Evolutionary conservation across 2,888 invertebrate genomes (phyloP).

Genomic region (Drosophila prostipennis): DNA sequence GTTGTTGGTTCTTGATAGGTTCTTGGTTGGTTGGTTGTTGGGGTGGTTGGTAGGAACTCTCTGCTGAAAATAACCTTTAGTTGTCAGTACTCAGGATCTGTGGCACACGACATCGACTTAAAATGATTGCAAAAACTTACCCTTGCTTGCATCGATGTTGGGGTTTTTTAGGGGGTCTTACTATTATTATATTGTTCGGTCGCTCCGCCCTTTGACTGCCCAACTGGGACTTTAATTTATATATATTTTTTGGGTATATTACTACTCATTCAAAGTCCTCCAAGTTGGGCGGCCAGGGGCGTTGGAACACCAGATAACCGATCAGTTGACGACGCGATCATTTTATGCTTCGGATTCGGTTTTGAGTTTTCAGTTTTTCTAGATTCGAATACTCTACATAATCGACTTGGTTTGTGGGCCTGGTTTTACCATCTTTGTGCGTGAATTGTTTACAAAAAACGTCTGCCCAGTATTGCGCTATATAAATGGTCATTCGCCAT

Average conservation of each 20-base stretch:
- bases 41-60: constrained; percentile 27
- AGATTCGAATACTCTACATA: constrained; percentile 20
- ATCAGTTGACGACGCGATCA: constrained; percentile 60
- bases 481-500: constrained; percentile 57
- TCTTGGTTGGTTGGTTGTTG: constrained; percentile 8
- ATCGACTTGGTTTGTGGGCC: constrained; percentile 62
- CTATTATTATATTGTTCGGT: constrained; percentile 12
- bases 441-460: constrained; percentile 84
- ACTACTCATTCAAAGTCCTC: background rate
- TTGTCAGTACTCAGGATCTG: constrained; percentile 45
- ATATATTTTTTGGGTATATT: too few species aligned
- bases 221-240: constrained; percentile 12
- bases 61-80: constrained; percentile 72
- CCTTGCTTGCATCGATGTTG: constrained; percentile 63
- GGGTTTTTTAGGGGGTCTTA: constrained; percentile 45
- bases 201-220: constrained; percentile 12
- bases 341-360: constrained; percentile 52
- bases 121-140: constrained; percentile 75
- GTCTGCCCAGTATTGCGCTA: constrained; percentile 82
- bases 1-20: constrained; percentile 15
- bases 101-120: constrained; percentile 73
- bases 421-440: constrained; percentile 84
- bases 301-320: constrained; percentile 10
- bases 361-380: constrained; percentile 2
- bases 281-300: constrained; percentile 27